Conservation (phyloP, 1,140 invertebrate species). For the Calliopsis andreniformis region DNA sequence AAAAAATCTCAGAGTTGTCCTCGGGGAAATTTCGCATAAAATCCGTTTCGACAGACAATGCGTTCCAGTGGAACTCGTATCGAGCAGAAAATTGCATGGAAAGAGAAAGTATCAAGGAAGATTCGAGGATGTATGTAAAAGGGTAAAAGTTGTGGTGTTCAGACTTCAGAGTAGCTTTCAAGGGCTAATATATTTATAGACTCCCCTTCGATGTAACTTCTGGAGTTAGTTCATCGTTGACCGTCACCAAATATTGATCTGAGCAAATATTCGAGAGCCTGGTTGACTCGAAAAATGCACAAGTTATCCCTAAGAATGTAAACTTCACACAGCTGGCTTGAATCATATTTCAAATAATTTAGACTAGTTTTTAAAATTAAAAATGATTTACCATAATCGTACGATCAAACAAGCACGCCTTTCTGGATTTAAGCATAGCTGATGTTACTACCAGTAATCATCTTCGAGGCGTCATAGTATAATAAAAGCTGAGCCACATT, state of each 20-base stretch:
- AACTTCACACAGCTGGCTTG: too few relatives aligned
- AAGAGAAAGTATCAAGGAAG: neutral
- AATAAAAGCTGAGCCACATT: too few relatives aligned
- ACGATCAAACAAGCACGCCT: too few relatives aligned
- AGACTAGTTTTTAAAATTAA: too few relatives aligned
- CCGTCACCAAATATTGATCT: constrained; percentile 37
- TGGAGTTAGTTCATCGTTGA: constrained; percentile 1
- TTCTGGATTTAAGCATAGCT: too few relatives aligned
- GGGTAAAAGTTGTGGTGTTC: neutral
- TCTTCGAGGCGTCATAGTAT: too few relatives aligned
- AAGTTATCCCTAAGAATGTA: constrained; percentile 13
- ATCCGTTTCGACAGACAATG: too few relatives aligned
- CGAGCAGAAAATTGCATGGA: neutral
- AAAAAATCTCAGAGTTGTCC: too few relatives aligned
- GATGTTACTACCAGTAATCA: too few relatives aligned
- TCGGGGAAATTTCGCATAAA: too few relatives aligned
- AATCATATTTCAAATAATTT: too few relatives aligned
- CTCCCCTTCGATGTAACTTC: neutral
- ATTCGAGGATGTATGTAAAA: neutral
- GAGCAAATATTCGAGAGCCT: constrained; percentile 5
- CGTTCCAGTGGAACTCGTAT: neutral
- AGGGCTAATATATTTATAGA: constrained; percentile 31
- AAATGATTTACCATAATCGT: too few relatives aligned
- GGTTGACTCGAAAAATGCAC: neutral
- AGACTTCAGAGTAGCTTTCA: neutral